These are phyloP conservation scores for Trachops cirrhosus DNA, from an alignment of 2,797 vertebrate species.

Conservation along the genomic window DNA sequence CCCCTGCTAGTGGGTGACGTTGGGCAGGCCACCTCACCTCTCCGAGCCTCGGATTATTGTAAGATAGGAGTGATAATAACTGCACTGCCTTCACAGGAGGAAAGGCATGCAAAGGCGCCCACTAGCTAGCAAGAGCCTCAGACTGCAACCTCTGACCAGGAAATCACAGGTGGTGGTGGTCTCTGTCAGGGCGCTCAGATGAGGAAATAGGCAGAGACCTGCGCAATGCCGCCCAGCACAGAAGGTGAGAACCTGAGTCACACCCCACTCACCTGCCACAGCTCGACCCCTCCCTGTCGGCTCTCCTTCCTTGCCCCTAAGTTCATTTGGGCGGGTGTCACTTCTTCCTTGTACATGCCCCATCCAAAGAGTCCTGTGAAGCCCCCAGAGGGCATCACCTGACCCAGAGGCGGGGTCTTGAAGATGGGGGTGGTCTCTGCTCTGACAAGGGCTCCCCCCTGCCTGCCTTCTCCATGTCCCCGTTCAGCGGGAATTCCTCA, in stretches of 20 bases:
- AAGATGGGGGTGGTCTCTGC: not conserved
- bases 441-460: not conserved
- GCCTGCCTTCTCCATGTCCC: not conserved
- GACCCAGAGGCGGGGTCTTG: not conserved
- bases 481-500: conserved; percentile 60
- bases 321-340: not conserved
- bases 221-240: not conserved
- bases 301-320: not conserved
- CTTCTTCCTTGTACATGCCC: not conserved
- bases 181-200: not conserved
- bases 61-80: not conserved
- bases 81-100: not conserved
- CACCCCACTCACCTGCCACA: not conserved
- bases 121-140: not conserved
- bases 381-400: not conserved
- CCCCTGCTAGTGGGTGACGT: not conserved
- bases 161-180: not conserved
- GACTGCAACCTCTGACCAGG: not conserved
- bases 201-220: not conserved
- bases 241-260: not conserved
- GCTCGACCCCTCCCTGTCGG: not conserved
- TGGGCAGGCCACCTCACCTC: not conserved
- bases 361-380: not conserved
- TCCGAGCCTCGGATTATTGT: not conserved
- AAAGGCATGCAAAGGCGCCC: not conserved